Conservation (phyloP, 2,113 vertebrate species). For the Hemichromis elongatus region DNA sequence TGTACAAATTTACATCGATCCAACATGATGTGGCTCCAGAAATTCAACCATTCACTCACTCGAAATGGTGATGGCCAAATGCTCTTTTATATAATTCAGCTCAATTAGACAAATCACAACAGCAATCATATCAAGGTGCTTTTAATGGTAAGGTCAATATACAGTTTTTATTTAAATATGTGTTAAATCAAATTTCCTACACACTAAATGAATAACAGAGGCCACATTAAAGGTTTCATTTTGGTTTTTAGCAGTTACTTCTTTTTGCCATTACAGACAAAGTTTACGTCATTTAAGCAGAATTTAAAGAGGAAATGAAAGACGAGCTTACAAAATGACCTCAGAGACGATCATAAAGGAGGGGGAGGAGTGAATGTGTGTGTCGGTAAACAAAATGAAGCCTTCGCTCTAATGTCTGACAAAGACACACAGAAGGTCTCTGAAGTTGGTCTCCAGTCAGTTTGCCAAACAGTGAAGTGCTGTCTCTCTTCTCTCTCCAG, state of each 20-base stretch:
- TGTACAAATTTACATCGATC: neutral
- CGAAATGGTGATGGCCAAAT: neutral
- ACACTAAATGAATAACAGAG: neutral
- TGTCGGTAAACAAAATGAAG: neutral
- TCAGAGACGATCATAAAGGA: neutral
- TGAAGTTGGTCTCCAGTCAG: conserved; percentile 12
- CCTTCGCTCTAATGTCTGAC: neutral
- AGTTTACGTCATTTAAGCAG: neutral
- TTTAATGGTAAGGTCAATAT: neutral
- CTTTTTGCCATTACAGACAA: neutral
- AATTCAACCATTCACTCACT: neutral
- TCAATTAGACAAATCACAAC: neutral
- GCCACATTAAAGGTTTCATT: neutral
- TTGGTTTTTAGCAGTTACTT: too few species aligned
- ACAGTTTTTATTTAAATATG: neutral
- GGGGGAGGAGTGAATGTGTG: neutral
- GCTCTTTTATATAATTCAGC: neutral
- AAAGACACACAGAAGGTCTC: conserved; percentile 13
- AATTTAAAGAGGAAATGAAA: neutral
- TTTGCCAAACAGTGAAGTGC: conserved; percentile 30
- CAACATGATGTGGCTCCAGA: neutral
- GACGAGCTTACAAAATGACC: neutral
- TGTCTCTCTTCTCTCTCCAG: conserved; percentile 42
- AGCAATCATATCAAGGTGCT: neutral
- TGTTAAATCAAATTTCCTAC: neutral